Evolutionary conservation across 2,888 invertebrate genomes (phyloP).

Genomic region (Synergus gifuensis): DNA sequence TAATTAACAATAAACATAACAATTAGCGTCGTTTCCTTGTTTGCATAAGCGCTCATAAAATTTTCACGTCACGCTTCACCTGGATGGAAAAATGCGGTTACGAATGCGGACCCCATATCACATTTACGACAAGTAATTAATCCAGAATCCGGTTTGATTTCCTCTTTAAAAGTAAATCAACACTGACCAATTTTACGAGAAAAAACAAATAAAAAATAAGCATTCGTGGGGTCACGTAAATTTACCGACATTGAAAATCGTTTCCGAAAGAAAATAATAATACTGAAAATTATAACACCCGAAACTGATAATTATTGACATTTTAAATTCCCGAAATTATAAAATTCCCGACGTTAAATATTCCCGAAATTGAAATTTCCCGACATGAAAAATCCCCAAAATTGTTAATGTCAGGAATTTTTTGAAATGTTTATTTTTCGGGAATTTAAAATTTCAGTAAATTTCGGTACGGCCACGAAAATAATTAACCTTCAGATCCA

Average conservation of each 20-base stretch:
- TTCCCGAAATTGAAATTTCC: too few relatives aligned
- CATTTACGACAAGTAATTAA: conserved; percentile 36
- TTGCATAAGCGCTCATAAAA: conserved; percentile 36
- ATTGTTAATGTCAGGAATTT: too few relatives aligned
- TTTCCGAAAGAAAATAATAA: too few relatives aligned
- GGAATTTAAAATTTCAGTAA: too few relatives aligned
- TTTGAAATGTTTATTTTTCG: too few relatives aligned
- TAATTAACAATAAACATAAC: conserved; percentile 16
- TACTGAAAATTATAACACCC: too few relatives aligned
- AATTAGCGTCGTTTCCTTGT: conserved; percentile 38
- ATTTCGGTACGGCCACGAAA: too few relatives aligned
- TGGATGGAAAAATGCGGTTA: conserved; percentile 36
- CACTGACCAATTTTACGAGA: not conserved
- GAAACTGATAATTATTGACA: too few relatives aligned
- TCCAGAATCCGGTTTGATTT: conserved; percentile 37
- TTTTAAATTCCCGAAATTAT: not conserved
- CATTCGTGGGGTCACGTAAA: too few relatives aligned
- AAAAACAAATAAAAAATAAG: too few relatives aligned
- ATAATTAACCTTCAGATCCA: not conserved
- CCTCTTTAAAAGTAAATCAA: conserved; percentile 16
- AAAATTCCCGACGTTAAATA: not conserved
- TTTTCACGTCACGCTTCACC: conserved; percentile 29
- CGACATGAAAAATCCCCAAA: too few relatives aligned
- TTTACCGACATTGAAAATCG: too few relatives aligned
- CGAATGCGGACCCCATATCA: conserved; percentile 37